Conservation (phyloP, 2,888 invertebrate genomes). For the Campopleginae sp. region DNA sequence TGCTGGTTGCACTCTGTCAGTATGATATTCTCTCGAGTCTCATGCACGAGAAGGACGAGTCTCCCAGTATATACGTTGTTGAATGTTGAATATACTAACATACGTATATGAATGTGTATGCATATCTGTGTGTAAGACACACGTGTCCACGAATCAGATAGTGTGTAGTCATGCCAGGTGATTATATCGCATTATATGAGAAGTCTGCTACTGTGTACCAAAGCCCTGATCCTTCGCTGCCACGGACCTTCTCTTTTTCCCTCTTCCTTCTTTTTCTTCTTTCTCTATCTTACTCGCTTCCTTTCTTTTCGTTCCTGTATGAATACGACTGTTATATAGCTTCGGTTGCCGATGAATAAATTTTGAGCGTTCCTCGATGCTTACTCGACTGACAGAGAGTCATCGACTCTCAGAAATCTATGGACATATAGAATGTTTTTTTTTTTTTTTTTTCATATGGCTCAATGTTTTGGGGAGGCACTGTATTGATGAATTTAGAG, state of each 20-base stretch:
- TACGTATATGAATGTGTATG: slow-evolving; percentile 31
- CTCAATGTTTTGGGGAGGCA: neutral
- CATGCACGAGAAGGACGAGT: slow-evolving; percentile 37
- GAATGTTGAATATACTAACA: neutral
- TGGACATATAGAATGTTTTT: neutral
- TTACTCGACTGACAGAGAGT: slow-evolving; percentile 8
- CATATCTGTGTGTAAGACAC: slow-evolving; percentile 73
- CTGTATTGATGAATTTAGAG: neutral
- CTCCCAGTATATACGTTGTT: slow-evolving; percentile 20
- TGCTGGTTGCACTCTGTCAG: slow-evolving; percentile 71
- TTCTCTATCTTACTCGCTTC: slow-evolving; percentile 62
- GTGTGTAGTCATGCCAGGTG: slow-evolving; percentile 84
- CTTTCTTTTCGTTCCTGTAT: slow-evolving; percentile 65
- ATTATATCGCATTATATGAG: slow-evolving; percentile 84
- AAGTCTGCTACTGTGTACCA: slow-evolving; percentile 84
- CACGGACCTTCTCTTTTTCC: slow-evolving; percentile 71
- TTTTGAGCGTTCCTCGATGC: slow-evolving; percentile 73
- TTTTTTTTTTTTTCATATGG: neutral
- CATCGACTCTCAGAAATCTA: slow-evolving; percentile 28
- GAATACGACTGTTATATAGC: slow-evolving; percentile 37
- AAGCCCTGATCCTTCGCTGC: slow-evolving; percentile 78
- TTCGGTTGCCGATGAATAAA: slow-evolving; percentile 75
- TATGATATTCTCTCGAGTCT: slow-evolving; percentile 56
- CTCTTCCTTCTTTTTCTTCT: slow-evolving; percentile 65
- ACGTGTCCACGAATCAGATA: slow-evolving; percentile 81